These are phyloP conservation scores for Hypselothyrea guttata DNA, from an alignment of 2,888 invertebrate genomes.

Conservation along the genomic window DNA sequence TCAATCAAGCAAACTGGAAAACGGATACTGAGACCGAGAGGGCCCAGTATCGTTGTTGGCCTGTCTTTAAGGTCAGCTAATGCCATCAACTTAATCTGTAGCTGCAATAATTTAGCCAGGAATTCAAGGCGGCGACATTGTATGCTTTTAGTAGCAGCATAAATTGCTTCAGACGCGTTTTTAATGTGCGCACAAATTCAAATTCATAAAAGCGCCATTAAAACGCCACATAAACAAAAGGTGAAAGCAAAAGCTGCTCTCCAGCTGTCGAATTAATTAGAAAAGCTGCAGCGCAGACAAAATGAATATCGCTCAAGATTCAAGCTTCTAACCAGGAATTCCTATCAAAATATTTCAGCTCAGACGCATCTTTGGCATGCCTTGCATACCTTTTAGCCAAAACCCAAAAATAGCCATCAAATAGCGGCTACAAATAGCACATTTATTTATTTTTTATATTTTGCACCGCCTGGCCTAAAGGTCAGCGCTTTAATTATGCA, in stretches of 20 bases:
- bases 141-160: conserved; percentile 11
- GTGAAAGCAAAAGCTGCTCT: conserved; percentile 33
- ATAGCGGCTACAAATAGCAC: conserved; percentile 31
- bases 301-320: conserved; percentile 62
- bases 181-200: conserved; percentile 51
- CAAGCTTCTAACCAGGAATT: conserved; percentile 48
- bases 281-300: conserved; percentile 41
- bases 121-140: neutral
- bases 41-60: conserved; percentile 14
- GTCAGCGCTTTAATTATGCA: conserved; percentile 48
- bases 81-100: conserved; percentile 16
- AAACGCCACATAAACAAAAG: conserved; percentile 39
- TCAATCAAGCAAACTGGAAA: conserved; percentile 16
- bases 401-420: conserved; percentile 28
- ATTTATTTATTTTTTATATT: too few relatives aligned
- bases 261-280: conserved; percentile 63
- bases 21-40: conserved; percentile 2
- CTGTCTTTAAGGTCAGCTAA: conserved; percentile 14
- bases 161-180: conserved; percentile 45
- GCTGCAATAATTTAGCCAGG: conserved; percentile 21
- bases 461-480: conserved; percentile 49
- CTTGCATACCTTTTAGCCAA: conserved; percentile 26
- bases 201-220: conserved; percentile 61
- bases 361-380: conserved; percentile 8
- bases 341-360: conserved; percentile 42